These are phyloP conservation scores for Cyprinus carpio DNA, from an alignment of 2,113 vertebrate genomes.

Conservation along the genomic window DNA sequence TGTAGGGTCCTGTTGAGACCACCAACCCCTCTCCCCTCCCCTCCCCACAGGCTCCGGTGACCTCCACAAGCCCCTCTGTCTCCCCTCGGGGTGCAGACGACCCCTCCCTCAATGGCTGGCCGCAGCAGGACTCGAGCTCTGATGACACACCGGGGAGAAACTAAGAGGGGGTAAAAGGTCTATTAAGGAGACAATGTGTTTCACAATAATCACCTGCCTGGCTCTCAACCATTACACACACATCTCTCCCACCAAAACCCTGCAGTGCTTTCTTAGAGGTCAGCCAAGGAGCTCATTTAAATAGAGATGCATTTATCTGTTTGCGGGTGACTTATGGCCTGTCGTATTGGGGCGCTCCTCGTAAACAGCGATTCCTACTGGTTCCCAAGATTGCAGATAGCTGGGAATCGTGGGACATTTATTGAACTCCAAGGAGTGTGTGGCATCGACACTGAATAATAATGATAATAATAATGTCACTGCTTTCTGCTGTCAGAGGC, in stretches of 20 bases:
- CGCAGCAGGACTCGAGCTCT: conserved; percentile 43
- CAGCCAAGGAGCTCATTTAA: conserved; percentile 64
- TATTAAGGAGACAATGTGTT: conserved; percentile 63
- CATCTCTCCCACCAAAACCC: conserved; percentile 31
- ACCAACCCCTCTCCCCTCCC: conserved; percentile 37
- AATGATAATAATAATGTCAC: conserved; percentile 38
- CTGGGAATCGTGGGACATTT: conserved; percentile 31
- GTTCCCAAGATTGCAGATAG: conserved; percentile 44
- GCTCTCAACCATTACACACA: conserved; percentile 28
- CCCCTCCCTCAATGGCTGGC: conserved; percentile 44
- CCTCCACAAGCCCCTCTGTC: conserved; percentile 58
- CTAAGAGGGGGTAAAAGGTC: conserved; percentile 51
- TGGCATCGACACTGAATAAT: conserved; percentile 34
- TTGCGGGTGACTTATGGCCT: conserved; percentile 54
- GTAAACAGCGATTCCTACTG: conserved; percentile 40
- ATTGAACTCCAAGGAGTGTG: conserved; percentile 55
- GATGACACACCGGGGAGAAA: conserved; percentile 58
- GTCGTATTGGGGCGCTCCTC: conserved; percentile 53
- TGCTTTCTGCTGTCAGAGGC: neutral
- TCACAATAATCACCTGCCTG: conserved; percentile 61
- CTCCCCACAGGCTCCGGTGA: conserved; percentile 58
- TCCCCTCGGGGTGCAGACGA: conserved; percentile 60
- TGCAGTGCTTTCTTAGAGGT: conserved; percentile 57
- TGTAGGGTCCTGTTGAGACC: conserved; percentile 58
- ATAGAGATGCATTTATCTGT: conserved; percentile 62